Percentiles rank a stretch among this genome's conserved stretches.
These are phyloP conservation scores for Drosophila sulfurigaster DNA, from an alignment of 1,140 invertebrate genomes.

Conservation along the genomic window DNA sequence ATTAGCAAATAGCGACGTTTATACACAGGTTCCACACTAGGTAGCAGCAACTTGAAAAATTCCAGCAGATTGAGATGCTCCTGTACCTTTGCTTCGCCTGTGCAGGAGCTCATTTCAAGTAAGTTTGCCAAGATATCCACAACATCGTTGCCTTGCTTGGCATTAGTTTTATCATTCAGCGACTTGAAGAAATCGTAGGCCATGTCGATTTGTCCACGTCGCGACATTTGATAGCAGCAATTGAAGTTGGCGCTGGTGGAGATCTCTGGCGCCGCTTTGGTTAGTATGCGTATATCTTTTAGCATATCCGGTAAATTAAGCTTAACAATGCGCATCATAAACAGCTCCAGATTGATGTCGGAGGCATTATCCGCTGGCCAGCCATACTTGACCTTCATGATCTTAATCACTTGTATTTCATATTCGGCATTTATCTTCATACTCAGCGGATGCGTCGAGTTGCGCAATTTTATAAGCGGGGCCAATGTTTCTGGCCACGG, in stretches of 20 bases:
- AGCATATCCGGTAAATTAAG: conserved; percentile 79
- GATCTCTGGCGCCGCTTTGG: conserved; percentile 70
- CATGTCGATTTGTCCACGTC: conserved; percentile 70
- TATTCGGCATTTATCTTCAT: conserved; percentile 77
- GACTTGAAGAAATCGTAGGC: conserved; percentile 73
- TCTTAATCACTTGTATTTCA: conserved; percentile 82
- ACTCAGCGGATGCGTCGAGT: conserved; percentile 78
- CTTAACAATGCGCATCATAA: conserved; percentile 78
- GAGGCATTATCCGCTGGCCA: conserved; percentile 73
- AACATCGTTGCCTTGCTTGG: conserved; percentile 46
- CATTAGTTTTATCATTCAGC: conserved; percentile 49
- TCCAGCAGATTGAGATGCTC: conserved; percentile 68
- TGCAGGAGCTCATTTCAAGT: conserved; percentile 47
- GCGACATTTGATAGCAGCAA: conserved; percentile 76
- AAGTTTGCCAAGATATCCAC: conserved; percentile 62
- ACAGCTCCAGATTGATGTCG: conserved; percentile 72
- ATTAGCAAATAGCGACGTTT: conserved; percentile 60
- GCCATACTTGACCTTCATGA: conserved; percentile 83
- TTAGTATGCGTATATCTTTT: conserved; percentile 70
- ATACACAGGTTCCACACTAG: conserved; percentile 43
- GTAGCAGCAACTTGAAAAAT: conserved; percentile 68
- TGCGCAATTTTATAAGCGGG: conserved; percentile 70
- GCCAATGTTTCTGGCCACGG: conserved; percentile 73
- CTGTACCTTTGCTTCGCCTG: conserved; percentile 34
- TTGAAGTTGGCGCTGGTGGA: conserved; percentile 68